A percentile compares a stretch with the other conserved stretches of the same genome.
These are phyloP conservation scores for Xerus rutilus DNA, from an alignment of 2,797 vertebrate genomes.

Conservation along the genomic window DNA sequence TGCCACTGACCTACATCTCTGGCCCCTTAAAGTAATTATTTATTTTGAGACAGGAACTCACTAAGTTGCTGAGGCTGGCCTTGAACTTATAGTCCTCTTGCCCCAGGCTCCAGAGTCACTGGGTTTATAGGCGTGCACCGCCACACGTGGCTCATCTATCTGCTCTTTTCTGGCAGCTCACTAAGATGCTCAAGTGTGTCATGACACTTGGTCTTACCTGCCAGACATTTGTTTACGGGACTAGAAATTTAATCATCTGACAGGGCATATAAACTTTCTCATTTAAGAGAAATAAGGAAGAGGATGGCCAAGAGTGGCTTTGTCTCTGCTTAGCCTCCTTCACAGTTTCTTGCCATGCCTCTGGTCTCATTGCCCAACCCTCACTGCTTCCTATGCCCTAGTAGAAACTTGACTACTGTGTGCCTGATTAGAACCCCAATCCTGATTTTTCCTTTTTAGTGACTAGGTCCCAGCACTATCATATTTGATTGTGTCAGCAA, in stretches of 20 bases:
- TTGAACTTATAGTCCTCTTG: too few relatives aligned
- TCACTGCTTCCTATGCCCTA: neutral
- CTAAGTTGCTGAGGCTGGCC: too few relatives aligned
- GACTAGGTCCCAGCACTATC: neutral
- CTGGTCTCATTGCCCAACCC: neutral
- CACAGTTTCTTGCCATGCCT: neutral
- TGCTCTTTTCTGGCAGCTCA: neutral
- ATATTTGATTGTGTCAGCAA: neutral
- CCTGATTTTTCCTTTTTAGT: neutral
- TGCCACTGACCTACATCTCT: too few relatives aligned
- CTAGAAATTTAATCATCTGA: neutral
- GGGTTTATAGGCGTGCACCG: too few relatives aligned
- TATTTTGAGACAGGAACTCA: too few relatives aligned
- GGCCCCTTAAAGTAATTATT: too few relatives aligned
- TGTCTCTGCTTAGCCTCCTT: neutral
- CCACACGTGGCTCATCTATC: too few relatives aligned
- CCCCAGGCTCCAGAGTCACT: too few relatives aligned
- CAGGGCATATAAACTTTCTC: neutral
- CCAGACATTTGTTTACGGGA: neutral
- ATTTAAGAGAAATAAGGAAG: neutral
- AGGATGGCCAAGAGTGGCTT: neutral
- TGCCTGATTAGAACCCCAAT: neutral
- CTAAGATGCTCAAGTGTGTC: neutral
- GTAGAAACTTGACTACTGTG: neutral
- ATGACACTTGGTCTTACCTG: slow-evolving; percentile 15